These are phyloP conservation scores for Tholera decimalis DNA, from an alignment of 2,888 invertebrate genomes.

Conservation along the genomic window DNA sequence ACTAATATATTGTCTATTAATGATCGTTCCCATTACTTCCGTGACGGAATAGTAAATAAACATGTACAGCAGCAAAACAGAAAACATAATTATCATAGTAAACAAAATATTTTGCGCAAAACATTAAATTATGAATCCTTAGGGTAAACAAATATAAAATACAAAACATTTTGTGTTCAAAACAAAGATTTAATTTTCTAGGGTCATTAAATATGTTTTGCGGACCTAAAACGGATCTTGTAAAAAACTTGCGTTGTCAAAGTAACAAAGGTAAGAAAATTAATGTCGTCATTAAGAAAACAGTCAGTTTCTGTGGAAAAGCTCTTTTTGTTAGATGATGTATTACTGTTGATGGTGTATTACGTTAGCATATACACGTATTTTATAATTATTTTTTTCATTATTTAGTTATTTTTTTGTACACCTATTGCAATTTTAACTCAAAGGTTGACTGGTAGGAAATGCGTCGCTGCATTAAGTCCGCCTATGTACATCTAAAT, in stretches of 20 bases:
- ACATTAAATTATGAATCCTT: conserved; percentile 45
- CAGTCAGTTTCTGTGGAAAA: conserved; percentile 11
- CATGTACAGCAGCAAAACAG: no score
- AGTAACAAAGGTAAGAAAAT: conserved; percentile 46
- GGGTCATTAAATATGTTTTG: conserved; percentile 30
- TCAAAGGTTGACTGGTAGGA: no score
- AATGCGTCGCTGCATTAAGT: no score
- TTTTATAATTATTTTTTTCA: no score
- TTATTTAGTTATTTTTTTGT: no score
- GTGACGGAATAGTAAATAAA: no score
- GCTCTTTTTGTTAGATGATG: conserved; percentile 12
- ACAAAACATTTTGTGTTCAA: conserved; percentile 30
- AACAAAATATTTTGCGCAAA: conserved; percentile 20
- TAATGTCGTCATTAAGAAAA: conserved; percentile 42
- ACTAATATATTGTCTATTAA: no score
- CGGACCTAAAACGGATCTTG: conserved; percentile 17
- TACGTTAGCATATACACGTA: no score
- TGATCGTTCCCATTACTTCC: no score
- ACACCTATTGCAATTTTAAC: no score
- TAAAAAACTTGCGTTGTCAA: conserved; percentile 17
- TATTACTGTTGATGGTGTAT: no score
- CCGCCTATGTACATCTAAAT: no score
- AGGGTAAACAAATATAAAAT: conserved; percentile 39
- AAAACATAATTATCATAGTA: conserved; percentile 11
- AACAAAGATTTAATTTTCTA: conserved; percentile 46